Evolutionary conservation across 1,140 invertebrate species (phyloP).

Genomic region (Anagrus nilaparvatae): DNA sequence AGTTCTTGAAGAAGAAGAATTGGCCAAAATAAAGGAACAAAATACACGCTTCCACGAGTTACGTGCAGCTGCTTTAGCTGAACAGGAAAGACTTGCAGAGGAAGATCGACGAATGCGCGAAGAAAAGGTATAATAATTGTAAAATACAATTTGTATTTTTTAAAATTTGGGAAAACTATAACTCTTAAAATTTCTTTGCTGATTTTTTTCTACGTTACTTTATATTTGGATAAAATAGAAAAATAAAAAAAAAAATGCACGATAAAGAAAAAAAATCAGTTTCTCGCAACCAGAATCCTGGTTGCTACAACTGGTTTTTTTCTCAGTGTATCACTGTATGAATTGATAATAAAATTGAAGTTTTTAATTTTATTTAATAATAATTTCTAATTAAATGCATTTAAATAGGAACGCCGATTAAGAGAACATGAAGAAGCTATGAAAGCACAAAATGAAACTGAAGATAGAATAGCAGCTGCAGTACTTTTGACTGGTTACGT

Average conservation of each 20-base stretch:
- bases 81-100: conserved; percentile 61
- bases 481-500: conserved; percentile 75
- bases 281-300: no score
- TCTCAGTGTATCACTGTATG: no score
- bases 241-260: no score
- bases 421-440: conserved; percentile 46
- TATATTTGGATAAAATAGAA: no score
- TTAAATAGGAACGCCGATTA: conserved; percentile 42
- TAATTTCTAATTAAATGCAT: no score
- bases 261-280: no score
- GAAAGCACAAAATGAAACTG: conserved; percentile 55
- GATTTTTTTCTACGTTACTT: no score
- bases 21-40: conserved; percentile 59
- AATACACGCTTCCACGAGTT: conserved; percentile 69
- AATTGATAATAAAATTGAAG: no score
- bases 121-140: conserved; percentile 43
- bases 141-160: neutral
- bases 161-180: neutral
- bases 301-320: no score
- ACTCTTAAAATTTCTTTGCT: no score
- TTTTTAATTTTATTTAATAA: no score
- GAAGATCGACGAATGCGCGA: conserved; percentile 55
- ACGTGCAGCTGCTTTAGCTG: conserved; percentile 67
- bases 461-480: conserved; percentile 69
- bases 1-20: conserved; percentile 68